A percentile compares a stretch with the other conserved stretches of the same genome.
These are phyloP conservation scores for Scaptodrosophila lebanonensis DNA, from an alignment of 1,140 invertebrate species.

Conservation along the genomic window DNA sequence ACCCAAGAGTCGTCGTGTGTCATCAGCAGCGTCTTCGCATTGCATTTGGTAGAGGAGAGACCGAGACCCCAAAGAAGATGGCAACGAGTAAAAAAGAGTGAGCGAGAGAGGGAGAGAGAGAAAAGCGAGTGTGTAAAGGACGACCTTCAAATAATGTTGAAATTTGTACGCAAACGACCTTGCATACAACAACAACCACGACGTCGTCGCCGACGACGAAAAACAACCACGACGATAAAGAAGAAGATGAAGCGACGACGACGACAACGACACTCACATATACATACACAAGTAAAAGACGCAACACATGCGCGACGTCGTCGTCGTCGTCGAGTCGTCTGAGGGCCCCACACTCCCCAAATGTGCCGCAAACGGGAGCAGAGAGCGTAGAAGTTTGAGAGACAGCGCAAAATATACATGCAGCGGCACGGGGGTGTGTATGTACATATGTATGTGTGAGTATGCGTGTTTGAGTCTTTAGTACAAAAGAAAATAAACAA, in stretches of 20 bases:
- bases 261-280: constrained; percentile 30
- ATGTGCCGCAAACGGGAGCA: constrained; percentile 5
- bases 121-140: constrained; percentile 62
- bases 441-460: neutral
- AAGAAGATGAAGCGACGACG: constrained; percentile 42
- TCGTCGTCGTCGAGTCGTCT: constrained; percentile 17
- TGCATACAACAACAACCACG: constrained; percentile 69
- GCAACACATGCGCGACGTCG: constrained; percentile 50
- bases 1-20: constrained; percentile 28
- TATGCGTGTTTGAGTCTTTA: constrained; percentile 21
- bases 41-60: constrained; percentile 7
- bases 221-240: constrained; percentile 50
- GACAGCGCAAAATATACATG: constrained; percentile 36
- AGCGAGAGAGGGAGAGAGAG: constrained; percentile 38
- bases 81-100: constrained; percentile 17
- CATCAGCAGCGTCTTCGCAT: neutral
- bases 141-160: constrained; percentile 77
- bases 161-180: constrained; percentile 77
- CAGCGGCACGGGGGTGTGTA: constrained; percentile 19
- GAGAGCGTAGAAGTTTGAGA: constrained; percentile 27
- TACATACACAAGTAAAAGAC: constrained; percentile 25
- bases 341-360: too few relatives aligned
- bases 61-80: constrained; percentile 10
- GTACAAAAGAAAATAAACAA: constrained; percentile 65
- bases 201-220: constrained; percentile 18